Conservation (phyloP, 2,888 invertebrate species). For the Endomychus coccineus region DNA sequence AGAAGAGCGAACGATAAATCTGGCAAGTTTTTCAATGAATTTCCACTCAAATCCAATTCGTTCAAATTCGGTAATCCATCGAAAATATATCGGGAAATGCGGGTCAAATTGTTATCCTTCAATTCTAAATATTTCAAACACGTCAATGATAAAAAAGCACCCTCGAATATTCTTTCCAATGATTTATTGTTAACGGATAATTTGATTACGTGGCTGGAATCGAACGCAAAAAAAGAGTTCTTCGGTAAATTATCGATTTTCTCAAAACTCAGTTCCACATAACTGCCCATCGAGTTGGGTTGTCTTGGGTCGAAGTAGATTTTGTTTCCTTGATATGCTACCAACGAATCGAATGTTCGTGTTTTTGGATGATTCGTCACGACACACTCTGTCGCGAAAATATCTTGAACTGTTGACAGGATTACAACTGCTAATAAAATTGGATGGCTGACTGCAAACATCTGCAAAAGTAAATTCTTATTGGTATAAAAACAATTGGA, state of each 20-base stretch:
- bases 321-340: slow-evolving; percentile 29
- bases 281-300: slow-evolving; percentile 25
- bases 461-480: too few relatives aligned
- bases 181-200: slow-evolving; percentile 27
- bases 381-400: neutral
- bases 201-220: slow-evolving; percentile 27
- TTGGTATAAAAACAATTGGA: too few relatives aligned
- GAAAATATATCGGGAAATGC: slow-evolving; percentile 22
- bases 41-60: slow-evolving; percentile 24
- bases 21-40: slow-evolving; percentile 20
- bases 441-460: too few relatives aligned
- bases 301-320: slow-evolving; percentile 24
- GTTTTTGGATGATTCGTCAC: slow-evolving; percentile 6
- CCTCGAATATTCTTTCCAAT: slow-evolving; percentile 26
- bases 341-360: slow-evolving; percentile 26
- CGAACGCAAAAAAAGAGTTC: slow-evolving; percentile 29
- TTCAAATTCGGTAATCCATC: slow-evolving; percentile 18
- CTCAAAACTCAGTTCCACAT: slow-evolving; percentile 24
- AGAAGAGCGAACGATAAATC: slow-evolving; percentile 17
- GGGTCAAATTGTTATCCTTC: slow-evolving; percentile 28
- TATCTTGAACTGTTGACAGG: neutral
- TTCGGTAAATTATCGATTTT: slow-evolving; percentile 21
- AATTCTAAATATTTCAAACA: slow-evolving; percentile 31
- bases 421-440: neutral
- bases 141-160: slow-evolving; percentile 28